Evolutionary conservation across 2,113 vertebrate species (phyloP), one percentile per base, ranked within the genome.

Genomic region (Megalops atlanticus): DNA sequence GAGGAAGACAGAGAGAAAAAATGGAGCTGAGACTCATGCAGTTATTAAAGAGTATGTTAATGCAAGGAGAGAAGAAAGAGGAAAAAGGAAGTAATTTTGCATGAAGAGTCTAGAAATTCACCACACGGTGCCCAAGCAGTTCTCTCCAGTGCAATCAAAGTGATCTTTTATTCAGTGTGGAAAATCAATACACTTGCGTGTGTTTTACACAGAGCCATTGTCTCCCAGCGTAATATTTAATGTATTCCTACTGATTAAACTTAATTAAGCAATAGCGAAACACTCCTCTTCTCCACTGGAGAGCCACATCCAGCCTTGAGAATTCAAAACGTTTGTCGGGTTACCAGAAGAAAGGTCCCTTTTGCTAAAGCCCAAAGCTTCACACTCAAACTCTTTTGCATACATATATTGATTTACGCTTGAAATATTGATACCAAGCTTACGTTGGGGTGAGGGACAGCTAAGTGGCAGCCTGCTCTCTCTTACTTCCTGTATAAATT

Each of bases 141-240:
- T 74, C 76, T 80, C 73, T 45, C 14, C 47, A 40, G 82, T 72
- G 40, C 52, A 74, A 83, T 35, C 73, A 83, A 45, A 83, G 33
- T n/a, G 33, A 77, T 80, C 47, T 78, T 84, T 76, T 73, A 81
- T 77, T 74, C 83, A 74, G 69, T 36, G 70, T 31, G 70, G 40
- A 69, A 84, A 78, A 72, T 78, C 69, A 73, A 73, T 73, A 58
- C 41, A 78, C 49, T 78, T n/a, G 7, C 45, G 43, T 68, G 40
- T 43, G 54, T 76, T 80, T 74, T 41, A 80, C 52, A 49, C 15
- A 21, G 68, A 33, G 18, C 35, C 52, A 27, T 43, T 73, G 75
- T 74, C 39, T 84, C 43, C 45, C 52, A 24, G 52, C 43, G 35
- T 76, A 24, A 71, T 73, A 76, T 69, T 80, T 80, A 84, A 74